These are phyloP conservation scores for Wiebesia pumilae DNA, from an alignment of 1,140 invertebrate genomes.

Conservation along the genomic window DNA sequence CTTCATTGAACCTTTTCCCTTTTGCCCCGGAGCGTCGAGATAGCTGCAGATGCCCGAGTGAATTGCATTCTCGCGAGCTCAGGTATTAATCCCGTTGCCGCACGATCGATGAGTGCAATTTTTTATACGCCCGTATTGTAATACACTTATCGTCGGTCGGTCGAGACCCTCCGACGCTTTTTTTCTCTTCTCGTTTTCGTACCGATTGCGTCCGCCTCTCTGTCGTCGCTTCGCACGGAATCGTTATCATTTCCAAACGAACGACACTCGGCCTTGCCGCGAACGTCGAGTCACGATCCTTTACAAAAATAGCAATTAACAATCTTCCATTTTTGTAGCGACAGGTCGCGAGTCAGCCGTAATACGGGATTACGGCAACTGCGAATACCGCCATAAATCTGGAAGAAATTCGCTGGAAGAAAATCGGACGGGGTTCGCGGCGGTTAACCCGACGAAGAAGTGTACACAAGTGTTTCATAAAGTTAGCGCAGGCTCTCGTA, in stretches of 20 bases:
- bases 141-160: background rate
- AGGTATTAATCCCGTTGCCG: constrained; percentile 30
- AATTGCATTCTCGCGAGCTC: background rate
- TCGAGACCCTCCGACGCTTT: background rate
- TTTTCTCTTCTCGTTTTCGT: background rate
- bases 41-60: background rate
- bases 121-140: constrained; percentile 13
- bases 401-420: background rate
- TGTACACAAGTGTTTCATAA: constrained; percentile 10
- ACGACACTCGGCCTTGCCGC: background rate
- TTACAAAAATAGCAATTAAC: background rate
- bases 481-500: background rate
- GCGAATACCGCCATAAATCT: background rate
- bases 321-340: background rate
- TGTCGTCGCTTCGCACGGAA: too few species aligned
- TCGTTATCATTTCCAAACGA: background rate
- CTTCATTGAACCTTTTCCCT: constrained; percentile 21
- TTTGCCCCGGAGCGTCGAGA: background rate
- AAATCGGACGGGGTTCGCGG: too few species aligned
- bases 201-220: background rate
- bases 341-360: too few species aligned
- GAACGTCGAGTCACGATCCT: background rate
- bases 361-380: too few species aligned
- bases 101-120: constrained; percentile 25
- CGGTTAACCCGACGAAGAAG: background rate